Conservation (phyloP, 2,888 invertebrate genomes). For the Ectemnius continuus region DNA sequence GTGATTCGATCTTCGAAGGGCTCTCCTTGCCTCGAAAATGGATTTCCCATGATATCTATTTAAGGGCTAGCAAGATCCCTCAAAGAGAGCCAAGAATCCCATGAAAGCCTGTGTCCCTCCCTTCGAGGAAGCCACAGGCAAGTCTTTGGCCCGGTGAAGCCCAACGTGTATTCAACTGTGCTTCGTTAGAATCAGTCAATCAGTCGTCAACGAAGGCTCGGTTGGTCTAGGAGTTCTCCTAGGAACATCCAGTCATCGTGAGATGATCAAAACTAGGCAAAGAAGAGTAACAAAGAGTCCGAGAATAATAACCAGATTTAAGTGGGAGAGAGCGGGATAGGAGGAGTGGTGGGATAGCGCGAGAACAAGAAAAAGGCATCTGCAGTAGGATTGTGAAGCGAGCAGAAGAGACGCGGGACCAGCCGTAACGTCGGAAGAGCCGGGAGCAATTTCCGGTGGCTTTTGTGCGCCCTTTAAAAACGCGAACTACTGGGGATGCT, state of each 20-base stretch:
- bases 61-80: too few relatives aligned
- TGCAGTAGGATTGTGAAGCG: constrained; percentile 3
- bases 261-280: constrained; percentile 48
- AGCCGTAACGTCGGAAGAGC: constrained; percentile 65
- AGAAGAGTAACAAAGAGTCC: constrained; percentile 8
- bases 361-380: constrained; percentile 5
- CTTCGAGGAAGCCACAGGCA: constrained; percentile 8
- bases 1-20: constrained; percentile 8
- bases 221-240: background rate
- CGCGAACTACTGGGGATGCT: constrained; percentile 57
- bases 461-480: constrained; percentile 69
- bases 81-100: too few relatives aligned
- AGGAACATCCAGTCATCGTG: constrained; percentile 45
- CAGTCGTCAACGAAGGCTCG: constrained; percentile 20
- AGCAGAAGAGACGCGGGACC: constrained; percentile 50
- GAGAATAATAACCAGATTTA: constrained; percentile 15
- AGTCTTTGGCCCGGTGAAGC: constrained; percentile 45
- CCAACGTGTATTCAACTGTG: constrained; percentile 20
- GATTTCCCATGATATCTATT: too few relatives aligned
- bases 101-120: background rate
- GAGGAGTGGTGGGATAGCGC: constrained; percentile 20
- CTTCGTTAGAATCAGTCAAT: constrained; percentile 56
- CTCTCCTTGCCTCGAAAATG: background rate
- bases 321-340: constrained; percentile 8
- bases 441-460: constrained; percentile 71